Conservation (phyloP, 2,888 invertebrate species). For the Ichneumoninae sp. region DNA sequence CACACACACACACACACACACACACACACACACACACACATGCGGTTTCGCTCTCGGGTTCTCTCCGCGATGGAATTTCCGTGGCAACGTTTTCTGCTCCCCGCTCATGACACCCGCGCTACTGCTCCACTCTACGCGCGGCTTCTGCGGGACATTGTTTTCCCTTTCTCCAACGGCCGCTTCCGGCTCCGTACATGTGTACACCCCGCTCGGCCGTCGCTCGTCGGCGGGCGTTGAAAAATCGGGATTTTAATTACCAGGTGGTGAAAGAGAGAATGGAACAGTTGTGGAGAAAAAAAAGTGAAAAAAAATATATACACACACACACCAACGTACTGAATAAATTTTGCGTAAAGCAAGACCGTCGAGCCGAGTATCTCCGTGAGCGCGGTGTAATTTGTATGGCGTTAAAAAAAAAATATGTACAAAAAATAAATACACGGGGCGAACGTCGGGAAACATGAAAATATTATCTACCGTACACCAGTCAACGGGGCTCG, state of each 20-base stretch:
- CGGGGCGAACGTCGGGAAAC: background rate
- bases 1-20: background rate
- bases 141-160: constrained; percentile 37
- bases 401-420: background rate
- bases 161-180: background rate
- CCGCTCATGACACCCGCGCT: constrained; percentile 19
- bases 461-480: constrained; percentile 15
- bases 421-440: background rate
- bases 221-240: constrained; percentile 11
- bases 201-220: background rate
- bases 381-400: background rate
- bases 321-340: background rate
- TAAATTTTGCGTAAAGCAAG: constrained; percentile 4
- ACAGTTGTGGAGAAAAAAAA: constrained; percentile 2
- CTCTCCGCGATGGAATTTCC: constrained; percentile 33
- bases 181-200: constrained; percentile 5
- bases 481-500: background rate
- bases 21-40: background rate
- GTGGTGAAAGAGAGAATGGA: constrained; percentile 1
- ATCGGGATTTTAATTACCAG: constrained; percentile 39
- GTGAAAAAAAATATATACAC: background rate
- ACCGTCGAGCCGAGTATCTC: background rate
- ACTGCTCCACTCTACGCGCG: background rate
- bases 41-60: constrained; percentile 10
- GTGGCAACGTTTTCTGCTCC: constrained; percentile 28